These are phyloP conservation scores for Archips xylosteana DNA, from an alignment of 2,888 invertebrate species.

Conservation along the genomic window DNA sequence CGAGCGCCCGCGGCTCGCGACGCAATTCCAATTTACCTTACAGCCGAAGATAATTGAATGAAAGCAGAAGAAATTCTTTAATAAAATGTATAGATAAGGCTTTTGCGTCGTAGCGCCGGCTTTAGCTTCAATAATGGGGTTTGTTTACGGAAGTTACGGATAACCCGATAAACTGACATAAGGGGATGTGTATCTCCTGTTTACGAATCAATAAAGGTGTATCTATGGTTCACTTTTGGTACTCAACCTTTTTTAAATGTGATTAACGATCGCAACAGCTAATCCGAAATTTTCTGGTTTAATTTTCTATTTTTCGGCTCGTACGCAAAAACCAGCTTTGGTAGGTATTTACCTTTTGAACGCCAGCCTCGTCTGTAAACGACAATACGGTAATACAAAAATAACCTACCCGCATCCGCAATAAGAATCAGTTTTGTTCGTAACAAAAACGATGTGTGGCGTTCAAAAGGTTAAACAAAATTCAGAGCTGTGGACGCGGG, in stretches of 20 bases:
- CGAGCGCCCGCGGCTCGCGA: conserved; percentile 5
- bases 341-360: background rate
- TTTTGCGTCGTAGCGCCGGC: background rate
- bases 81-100: background rate
- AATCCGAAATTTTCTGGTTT: background rate
- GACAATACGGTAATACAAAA: too few species aligned
- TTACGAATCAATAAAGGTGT: too few species aligned
- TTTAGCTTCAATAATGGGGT: background rate
- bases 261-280: background rate
- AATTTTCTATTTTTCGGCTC: background rate
- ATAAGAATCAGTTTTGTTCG: too few species aligned
- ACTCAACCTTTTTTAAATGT: background rate
- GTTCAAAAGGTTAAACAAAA: background rate
- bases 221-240: too few species aligned
- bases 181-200: background rate
- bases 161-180: background rate
- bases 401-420: too few species aligned
- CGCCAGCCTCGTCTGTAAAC: too few species aligned
- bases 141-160: background rate
- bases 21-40: conserved; percentile 24
- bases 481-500: background rate
- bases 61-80: conserved; percentile 7
- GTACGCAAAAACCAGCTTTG: background rate
- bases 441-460: too few species aligned
- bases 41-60: conserved; percentile 26